These are phyloP conservation scores for Centropus bengalensis DNA, from an alignment of 2,113 vertebrate genomes.

Conservation along the genomic window DNA sequence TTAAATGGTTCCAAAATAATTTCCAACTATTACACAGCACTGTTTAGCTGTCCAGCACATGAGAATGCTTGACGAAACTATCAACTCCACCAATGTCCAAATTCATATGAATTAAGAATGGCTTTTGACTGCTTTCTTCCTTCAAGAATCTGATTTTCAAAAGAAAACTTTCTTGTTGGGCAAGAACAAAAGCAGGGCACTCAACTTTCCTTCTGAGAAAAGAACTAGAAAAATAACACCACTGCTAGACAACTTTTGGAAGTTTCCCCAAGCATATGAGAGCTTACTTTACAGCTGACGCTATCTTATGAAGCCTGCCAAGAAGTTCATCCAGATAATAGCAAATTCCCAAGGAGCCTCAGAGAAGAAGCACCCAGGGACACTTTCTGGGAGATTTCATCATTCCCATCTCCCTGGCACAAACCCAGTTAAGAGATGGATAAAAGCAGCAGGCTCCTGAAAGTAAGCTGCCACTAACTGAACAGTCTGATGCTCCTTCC, in stretches of 20 bases:
- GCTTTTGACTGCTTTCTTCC: background rate
- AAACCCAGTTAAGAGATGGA: background rate
- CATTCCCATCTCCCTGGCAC: background rate
- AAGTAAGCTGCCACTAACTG: background rate
- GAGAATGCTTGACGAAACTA: background rate
- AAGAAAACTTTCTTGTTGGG: background rate
- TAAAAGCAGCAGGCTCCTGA: background rate
- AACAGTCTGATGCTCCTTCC: background rate
- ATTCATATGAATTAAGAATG: background rate
- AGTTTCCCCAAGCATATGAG: background rate
- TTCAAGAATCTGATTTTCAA: background rate
- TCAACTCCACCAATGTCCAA: background rate
- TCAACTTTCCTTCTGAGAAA: background rate
- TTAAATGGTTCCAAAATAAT: background rate
- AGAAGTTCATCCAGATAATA: constrained; percentile 42
- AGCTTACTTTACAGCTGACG: background rate
- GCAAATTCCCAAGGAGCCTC: background rate
- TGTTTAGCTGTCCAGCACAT: background rate
- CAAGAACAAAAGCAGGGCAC: background rate
- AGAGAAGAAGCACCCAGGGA: background rate
- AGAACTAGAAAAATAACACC: background rate
- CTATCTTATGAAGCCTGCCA: constrained; percentile 17
- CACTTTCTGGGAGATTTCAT: background rate
- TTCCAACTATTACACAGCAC: background rate
- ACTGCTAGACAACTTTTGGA: background rate